A percentile compares a stretch with the other conserved stretches of the same genome.
These are phyloP conservation scores for Drosophila nr. medialis DNA, from an alignment of 2,888 invertebrate genomes.

Conservation along the genomic window DNA sequence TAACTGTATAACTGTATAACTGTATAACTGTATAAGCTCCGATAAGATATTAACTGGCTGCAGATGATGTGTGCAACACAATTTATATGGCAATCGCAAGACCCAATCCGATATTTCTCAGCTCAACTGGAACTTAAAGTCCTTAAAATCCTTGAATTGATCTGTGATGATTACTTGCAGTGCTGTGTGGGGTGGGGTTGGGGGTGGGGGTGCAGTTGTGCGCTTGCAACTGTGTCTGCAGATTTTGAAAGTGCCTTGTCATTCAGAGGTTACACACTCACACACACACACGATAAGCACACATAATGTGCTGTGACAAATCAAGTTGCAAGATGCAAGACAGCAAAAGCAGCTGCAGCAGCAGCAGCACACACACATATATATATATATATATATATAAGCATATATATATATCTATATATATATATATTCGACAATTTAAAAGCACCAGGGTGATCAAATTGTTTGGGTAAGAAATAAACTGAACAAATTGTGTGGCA, in stretches of 20 bases:
- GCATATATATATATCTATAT: background rate
- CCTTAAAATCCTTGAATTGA: background rate
- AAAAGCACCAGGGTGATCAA: background rate
- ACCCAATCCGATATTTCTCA: background rate
- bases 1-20: too few species aligned
- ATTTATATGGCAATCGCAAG: background rate
- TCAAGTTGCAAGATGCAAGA: constrained; percentile 38
- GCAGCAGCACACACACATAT: constrained; percentile 5
- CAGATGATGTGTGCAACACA: background rate
- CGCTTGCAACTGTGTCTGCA: constrained; percentile 12
- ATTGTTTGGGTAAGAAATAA: background rate
- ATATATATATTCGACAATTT: background rate
- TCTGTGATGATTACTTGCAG: constrained; percentile 7
- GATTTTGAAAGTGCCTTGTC: constrained; percentile 47
- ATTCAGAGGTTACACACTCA: constrained; percentile 54
- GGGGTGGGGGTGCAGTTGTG: background rate
- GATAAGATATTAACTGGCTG: background rate
- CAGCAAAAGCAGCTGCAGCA: constrained; percentile 4
- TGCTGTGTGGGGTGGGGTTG: background rate
- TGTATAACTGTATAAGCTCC: background rate
- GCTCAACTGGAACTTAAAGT: background rate
- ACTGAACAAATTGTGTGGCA: background rate
- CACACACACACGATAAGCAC: constrained; percentile 24
- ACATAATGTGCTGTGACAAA: constrained; percentile 42
- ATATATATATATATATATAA: background rate